phyloP scores from a whole-genome alignment of 2,113 vertebrate species.

The Alces alces region DNA sequence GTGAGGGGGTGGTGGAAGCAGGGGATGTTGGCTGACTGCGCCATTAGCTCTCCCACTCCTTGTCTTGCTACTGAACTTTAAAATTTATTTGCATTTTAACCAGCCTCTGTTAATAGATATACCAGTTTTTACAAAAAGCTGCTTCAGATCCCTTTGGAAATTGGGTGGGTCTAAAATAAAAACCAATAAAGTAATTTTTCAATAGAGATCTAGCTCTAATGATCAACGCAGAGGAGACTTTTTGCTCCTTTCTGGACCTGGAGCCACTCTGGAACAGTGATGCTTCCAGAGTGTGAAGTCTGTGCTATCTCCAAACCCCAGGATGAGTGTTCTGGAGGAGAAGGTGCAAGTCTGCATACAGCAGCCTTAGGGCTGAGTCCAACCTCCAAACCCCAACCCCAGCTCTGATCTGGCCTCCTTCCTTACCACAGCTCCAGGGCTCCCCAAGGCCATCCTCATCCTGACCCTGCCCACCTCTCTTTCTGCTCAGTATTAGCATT shows the following conservation, averaged over 20 bases:
- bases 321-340: background rate
- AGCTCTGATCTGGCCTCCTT: background rate
- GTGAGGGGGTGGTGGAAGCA: background rate
- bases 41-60: background rate
- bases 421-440: too few species aligned
- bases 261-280: background rate
- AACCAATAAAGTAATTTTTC: background rate
- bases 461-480: too few species aligned
- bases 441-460: fast-evolving
- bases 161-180: background rate
- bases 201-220: background rate
- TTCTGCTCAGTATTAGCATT: background rate
- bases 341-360: fast-evolving
- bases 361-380: background rate
- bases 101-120: background rate
- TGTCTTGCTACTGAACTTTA: background rate
- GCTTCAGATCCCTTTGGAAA: constrained; percentile 11
- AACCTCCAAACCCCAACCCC: background rate
- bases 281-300: background rate
- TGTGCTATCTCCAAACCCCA: background rate
- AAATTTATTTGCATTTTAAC: background rate
- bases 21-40: background rate
- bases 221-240: background rate
- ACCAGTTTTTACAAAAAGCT: background rate
- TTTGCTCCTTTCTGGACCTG: background rate